phyloP scores from a whole-genome alignment of 2,888 invertebrate genomes.

The Teleiodes luculella region DNA sequence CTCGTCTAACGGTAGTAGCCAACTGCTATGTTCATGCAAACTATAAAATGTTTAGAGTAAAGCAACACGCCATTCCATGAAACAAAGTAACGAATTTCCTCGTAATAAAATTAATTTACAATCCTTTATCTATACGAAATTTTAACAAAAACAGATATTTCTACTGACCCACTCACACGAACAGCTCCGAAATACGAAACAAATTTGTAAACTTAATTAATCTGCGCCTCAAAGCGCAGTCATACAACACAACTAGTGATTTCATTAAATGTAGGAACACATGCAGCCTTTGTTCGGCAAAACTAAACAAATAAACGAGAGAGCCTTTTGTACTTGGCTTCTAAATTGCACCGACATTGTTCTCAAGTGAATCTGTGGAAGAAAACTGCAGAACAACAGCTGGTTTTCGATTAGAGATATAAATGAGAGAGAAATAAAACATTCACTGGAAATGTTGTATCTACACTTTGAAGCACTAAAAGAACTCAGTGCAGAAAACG shows the following conservation, averaged over 20 bases:
- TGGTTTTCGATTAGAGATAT: conserved; percentile 18
- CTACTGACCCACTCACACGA: too few relatives aligned
- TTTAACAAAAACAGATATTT: too few relatives aligned
- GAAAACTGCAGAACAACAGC: conserved; percentile 11
- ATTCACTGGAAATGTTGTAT: not conserved
- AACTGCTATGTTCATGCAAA: too few relatives aligned
- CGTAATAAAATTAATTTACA: too few relatives aligned
- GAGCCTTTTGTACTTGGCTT: conserved; percentile 2
- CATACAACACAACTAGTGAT: not conserved
- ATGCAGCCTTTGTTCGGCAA: not conserved
- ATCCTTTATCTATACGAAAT: too few relatives aligned
- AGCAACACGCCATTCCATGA: too few relatives aligned
- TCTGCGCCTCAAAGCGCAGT: not conserved
- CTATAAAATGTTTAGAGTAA: too few relatives aligned
- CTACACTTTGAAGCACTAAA: too few relatives aligned
- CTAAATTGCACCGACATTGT: conserved; percentile 3
- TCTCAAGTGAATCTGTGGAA: not conserved
- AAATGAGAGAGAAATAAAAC: not conserved
- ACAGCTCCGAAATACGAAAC: not conserved
- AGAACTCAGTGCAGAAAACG: too few relatives aligned
- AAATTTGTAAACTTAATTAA: not conserved
- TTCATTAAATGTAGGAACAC: not conserved
- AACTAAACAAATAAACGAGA: conserved; percentile 2
- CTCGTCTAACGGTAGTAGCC: too few relatives aligned
- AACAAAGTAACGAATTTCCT: too few relatives aligned